These are phyloP conservation scores for Dicrurus megarhynchus DNA, from an alignment of 2,113 vertebrate genomes.

Conservation along the genomic window DNA sequence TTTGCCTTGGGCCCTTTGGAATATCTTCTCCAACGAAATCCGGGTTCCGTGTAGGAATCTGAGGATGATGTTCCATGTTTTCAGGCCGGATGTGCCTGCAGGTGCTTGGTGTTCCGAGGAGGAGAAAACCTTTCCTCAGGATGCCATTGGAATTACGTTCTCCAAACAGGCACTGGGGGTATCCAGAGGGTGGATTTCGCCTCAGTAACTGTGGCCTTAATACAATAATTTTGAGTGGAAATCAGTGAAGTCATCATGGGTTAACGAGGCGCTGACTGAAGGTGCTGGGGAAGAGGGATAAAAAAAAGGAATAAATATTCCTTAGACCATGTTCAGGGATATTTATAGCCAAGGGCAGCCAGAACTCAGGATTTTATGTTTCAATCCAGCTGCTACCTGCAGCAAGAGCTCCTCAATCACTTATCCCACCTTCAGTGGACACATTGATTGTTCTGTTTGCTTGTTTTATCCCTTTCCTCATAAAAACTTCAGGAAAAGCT, in stretches of 20 bases:
- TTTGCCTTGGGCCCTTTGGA: neutral
- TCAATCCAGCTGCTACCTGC: neutral
- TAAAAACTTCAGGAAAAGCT: neutral
- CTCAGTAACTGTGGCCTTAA: neutral
- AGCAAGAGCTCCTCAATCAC: neutral
- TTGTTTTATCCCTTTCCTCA: neutral
- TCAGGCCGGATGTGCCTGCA: neutral
- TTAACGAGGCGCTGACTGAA: neutral
- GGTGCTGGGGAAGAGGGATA: neutral
- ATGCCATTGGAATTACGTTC: neutral
- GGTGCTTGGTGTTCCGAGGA: neutral
- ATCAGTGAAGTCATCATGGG: rapidly evolving
- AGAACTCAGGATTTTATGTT: neutral
- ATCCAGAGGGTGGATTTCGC: neutral
- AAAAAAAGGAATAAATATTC: neutral
- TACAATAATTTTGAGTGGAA: neutral
- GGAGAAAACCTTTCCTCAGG: neutral
- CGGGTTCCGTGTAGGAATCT: rapidly evolving
- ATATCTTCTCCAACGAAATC: neutral
- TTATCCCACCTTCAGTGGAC: neutral
- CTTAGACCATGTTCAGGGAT: neutral
- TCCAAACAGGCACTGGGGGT: neutral
- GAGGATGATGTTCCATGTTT: rapidly evolving
- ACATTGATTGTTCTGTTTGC: neutral
- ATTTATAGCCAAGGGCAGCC: neutral